Evolutionary conservation across 2,797 vertebrate genomes (phyloP).

Genomic region (Pampus argenteus): DNA sequence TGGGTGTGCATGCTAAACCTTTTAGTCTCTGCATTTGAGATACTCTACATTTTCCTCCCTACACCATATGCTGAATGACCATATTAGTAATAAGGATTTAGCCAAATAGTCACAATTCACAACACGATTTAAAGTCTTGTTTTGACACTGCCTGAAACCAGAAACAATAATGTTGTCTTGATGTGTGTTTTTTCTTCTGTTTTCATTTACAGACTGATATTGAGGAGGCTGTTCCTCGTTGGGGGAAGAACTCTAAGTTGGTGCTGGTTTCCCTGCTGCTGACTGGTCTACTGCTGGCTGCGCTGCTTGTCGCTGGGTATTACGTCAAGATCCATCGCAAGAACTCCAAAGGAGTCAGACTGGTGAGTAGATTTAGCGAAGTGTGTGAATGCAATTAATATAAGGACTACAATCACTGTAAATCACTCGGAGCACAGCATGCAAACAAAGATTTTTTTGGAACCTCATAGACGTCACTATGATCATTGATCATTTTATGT

Average conservation of each 20-base stretch:
- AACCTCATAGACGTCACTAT: neutral
- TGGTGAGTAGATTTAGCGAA: constrained; percentile 86
- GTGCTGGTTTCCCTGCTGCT: constrained; percentile 92
- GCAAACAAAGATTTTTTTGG: neutral
- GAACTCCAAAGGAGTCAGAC: constrained; percentile 89
- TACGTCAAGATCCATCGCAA: constrained; percentile 89
- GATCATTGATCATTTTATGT: too few relatives aligned
- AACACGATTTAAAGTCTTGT: constrained; percentile 1
- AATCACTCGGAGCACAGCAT: neutral
- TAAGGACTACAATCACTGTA: too few relatives aligned
- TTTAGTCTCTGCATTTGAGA: constrained; percentile 26
- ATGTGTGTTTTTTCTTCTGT: neutral
- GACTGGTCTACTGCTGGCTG: constrained; percentile 89
- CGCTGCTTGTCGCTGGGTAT: constrained; percentile 88
- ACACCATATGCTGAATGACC: constrained; percentile 4
- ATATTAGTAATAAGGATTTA: constrained; percentile 17
- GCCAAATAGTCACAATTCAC: constrained; percentile 21
- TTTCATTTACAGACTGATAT: constrained; percentile 73
- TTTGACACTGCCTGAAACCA: constrained; percentile 14
- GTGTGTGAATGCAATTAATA: neutral
- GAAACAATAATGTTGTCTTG: neutral
- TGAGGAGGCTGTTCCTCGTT: constrained; percentile 69
- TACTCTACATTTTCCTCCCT: constrained; percentile 10
- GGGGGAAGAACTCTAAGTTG: constrained; percentile 83
- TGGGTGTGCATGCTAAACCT: constrained; percentile 47